Base-by-base conservation (phyloP, 2,888 invertebrate species). In the Plusia festucae region DNA sequence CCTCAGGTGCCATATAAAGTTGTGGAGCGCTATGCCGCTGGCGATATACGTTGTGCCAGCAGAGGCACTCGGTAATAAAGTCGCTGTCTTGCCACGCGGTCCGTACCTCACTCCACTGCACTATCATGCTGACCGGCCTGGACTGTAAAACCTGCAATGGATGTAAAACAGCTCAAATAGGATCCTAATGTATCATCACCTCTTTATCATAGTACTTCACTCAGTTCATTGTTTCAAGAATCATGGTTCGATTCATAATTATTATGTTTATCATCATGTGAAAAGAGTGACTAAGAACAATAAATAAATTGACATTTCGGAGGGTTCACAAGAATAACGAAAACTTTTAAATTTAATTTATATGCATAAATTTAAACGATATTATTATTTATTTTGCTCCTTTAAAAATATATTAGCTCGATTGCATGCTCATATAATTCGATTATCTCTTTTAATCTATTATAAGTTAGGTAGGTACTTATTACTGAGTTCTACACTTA, bases 31-130 rank as follows among this genome's bases (percentile, higher is more conserved):
- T 96, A 85, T 98, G 98, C 70, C 97, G 91, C 90, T 97, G 97
- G 44, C 98, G 94, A 91, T 97, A 97, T 56, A 97, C 97, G 88
- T 98, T 98, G 91, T 98, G 97, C 97, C 97, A 97, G 89, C 97
- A 97, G 24, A 98, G 95, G 84, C 97, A 97, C 88, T 97, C 97
- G 0, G 97, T 97, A 82, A 97, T 97, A 90, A 98, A 98, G 91
- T 97, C 97, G 85, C 97, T 97, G 88, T 97, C 97, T 86, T 97
- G 96, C 97, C 97, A 97, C 46, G 97, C 97, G 0, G 97, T 97
- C 74, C 96, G 96, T 78, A 96, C 95, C 82, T 97, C 97, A 75
- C 96, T 96, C 91, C 96, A 96, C 85, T 97, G 97, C 83, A 97
- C 95, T 72, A 97, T 95, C 96, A 97, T 97, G 85, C 96, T 97